Conservation (phyloP, 1,140 invertebrate species). For the Diorhabda sublineata region DNA sequence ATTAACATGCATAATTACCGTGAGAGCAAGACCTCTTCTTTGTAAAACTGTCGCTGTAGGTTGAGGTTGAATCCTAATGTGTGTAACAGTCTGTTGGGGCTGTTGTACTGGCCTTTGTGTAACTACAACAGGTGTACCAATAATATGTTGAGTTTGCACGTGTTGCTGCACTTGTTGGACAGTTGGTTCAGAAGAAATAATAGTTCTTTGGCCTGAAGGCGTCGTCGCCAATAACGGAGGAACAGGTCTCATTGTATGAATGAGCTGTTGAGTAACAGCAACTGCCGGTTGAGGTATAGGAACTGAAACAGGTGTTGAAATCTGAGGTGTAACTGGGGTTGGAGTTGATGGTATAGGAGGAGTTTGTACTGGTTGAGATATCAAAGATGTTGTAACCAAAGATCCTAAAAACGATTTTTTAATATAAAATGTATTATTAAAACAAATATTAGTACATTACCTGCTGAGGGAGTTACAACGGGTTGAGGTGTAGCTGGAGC, state of each 20-base stretch:
- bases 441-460: constrained; percentile 22
- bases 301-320: constrained; percentile 34
- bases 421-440: not conserved
- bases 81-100: constrained; percentile 49
- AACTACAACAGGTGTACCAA: constrained; percentile 37
- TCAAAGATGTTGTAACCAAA: constrained; percentile 4
- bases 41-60: constrained; percentile 54
- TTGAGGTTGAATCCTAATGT: constrained; percentile 55
- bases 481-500: constrained; percentile 43
- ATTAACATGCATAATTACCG: constrained; percentile 55
- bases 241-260: constrained; percentile 45
- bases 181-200: constrained; percentile 31
- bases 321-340: constrained; percentile 20
- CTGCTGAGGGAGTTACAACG: constrained; percentile 31
- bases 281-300: constrained; percentile 33
- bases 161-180: constrained; percentile 11
- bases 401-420: not conserved
- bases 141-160: constrained; percentile 26
- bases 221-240: constrained; percentile 40
- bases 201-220: constrained; percentile 32
- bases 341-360: constrained; percentile 12
- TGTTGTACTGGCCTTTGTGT: constrained; percentile 43
- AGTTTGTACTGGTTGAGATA: constrained; percentile 4
- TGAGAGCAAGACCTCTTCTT: constrained; percentile 72
- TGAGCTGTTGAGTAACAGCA: constrained; percentile 40